These are phyloP conservation scores for Neodiprion pinetum DNA, from an alignment of 1,140 invertebrate genomes.

Conservation along the genomic window DNA sequence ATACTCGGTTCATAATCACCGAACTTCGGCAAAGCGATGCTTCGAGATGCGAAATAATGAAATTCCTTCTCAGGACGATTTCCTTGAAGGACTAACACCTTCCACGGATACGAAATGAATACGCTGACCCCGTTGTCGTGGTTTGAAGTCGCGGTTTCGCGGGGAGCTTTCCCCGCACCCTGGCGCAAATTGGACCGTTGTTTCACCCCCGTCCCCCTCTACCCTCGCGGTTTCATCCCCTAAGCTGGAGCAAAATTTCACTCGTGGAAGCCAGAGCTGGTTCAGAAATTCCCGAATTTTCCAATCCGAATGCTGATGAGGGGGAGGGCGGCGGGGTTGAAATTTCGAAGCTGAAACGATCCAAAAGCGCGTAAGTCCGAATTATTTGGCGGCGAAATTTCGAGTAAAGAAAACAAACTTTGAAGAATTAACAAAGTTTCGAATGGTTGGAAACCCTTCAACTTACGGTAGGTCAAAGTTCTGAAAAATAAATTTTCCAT, in stretches of 20 bases:
- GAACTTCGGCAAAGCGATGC: too few relatives aligned
- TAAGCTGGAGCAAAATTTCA: neutral
- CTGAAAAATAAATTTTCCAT: too few relatives aligned
- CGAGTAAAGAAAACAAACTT: too few relatives aligned
- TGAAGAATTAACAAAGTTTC: neutral
- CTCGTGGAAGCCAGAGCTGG: neutral
- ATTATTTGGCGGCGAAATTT: too few relatives aligned
- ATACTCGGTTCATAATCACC: too few relatives aligned
- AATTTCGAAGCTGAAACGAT: neutral
- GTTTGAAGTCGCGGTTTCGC: neutral
- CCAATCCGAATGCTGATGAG: neutral
- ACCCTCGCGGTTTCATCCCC: neutral
- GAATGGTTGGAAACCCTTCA: neutral
- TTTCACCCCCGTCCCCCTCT: neutral
- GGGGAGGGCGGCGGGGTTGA: too few relatives aligned
- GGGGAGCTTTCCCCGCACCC: neutral
- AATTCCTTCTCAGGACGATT: neutral
- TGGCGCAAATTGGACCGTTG: neutral
- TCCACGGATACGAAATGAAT: neutral
- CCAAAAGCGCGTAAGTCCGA: neutral
- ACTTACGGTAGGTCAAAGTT: too few relatives aligned
- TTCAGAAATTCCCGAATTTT: neutral
- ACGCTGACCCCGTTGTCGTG: neutral
- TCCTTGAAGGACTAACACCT: neutral
- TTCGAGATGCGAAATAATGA: neutral